Conservation (phyloP, 2,113 vertebrate species). For the Larimichthys polyactis region DNA sequence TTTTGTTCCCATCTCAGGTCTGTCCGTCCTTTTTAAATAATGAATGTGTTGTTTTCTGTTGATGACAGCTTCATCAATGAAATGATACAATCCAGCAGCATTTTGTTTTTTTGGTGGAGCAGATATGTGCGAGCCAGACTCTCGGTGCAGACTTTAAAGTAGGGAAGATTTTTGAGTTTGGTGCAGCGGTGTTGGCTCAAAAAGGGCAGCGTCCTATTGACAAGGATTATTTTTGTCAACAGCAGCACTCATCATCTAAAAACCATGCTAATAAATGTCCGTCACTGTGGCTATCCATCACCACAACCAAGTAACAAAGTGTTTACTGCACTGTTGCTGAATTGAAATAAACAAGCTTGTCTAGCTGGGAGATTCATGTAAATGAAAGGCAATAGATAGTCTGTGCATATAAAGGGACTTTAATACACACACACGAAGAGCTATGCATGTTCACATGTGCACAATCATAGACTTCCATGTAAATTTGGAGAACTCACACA, state of each 20-base stretch:
- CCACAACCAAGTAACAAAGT: conserved; percentile 59
- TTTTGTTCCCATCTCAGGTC: neutral
- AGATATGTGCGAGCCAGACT: conserved; percentile 35
- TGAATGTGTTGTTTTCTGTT: conserved; percentile 38
- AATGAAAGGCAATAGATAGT: conserved; percentile 60
- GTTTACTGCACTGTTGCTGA: conserved; percentile 69
- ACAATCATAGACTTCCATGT: conserved; percentile 60
- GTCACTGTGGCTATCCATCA: conserved; percentile 78
- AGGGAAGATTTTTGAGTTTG: conserved; percentile 26
- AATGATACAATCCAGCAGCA: conserved; percentile 26
- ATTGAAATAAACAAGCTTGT: conserved; percentile 75
- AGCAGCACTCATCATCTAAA: conserved; percentile 75
- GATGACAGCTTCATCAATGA: conserved; percentile 54
- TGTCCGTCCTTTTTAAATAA: conserved; percentile 39
- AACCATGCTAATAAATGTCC: conserved; percentile 79
- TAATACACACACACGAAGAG: conserved; percentile 20
- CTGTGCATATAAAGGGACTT: conserved; percentile 46
- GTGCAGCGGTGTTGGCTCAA: conserved; percentile 38
- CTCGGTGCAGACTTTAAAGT: conserved; percentile 30
- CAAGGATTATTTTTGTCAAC: conserved; percentile 80
- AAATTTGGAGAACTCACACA: conserved; percentile 58
- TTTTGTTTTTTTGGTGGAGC: conserved; percentile 31
- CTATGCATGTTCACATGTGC: conserved; percentile 41
- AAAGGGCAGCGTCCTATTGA: conserved; percentile 64
- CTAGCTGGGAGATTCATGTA: conserved; percentile 56